These are phyloP conservation scores for Anomalospiza imberbis DNA, from an alignment of 2,797 vertebrate genomes.

Conservation along the genomic window DNA sequence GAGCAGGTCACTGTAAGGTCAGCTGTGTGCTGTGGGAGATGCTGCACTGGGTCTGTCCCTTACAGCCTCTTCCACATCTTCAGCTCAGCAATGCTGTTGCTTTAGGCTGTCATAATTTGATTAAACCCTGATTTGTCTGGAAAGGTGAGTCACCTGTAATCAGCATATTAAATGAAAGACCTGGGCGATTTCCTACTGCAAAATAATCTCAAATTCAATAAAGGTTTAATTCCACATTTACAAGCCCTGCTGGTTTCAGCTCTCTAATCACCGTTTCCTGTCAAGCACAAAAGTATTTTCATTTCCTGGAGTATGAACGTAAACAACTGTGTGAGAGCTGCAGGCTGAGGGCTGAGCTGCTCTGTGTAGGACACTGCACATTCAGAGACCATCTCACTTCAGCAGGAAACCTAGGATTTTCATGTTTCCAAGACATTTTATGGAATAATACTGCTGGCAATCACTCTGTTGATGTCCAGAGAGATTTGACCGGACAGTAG, in stretches of 20 bases:
- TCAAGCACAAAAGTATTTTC: neutral
- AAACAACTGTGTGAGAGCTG: neutral
- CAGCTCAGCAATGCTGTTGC: neutral
- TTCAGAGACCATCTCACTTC: neutral
- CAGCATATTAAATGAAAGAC: neutral
- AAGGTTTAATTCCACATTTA: neutral
- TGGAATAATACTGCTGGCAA: neutral
- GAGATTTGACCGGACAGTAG: neutral
- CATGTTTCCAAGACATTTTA: neutral
- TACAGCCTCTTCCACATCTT: neutral
- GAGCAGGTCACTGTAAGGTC: neutral
- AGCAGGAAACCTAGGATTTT: neutral
- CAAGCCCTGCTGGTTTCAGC: neutral
- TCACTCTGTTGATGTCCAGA: neutral
- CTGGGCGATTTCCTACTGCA: neutral
- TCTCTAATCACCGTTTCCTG: neutral
- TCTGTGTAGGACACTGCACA: neutral
- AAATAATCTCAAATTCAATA: conserved; percentile 32
- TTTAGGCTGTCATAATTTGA: conserved; percentile 3
- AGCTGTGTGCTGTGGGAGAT: neutral
- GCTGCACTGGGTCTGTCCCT: neutral
- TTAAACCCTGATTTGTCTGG: conserved; percentile 20
- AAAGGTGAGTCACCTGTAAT: conserved; percentile 37
- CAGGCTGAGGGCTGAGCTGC: neutral
- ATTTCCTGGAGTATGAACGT: neutral